These are phyloP conservation scores for Cloeon dipterum DNA, from an alignment of 2,888 invertebrate genomes.

Conservation along the genomic window DNA sequence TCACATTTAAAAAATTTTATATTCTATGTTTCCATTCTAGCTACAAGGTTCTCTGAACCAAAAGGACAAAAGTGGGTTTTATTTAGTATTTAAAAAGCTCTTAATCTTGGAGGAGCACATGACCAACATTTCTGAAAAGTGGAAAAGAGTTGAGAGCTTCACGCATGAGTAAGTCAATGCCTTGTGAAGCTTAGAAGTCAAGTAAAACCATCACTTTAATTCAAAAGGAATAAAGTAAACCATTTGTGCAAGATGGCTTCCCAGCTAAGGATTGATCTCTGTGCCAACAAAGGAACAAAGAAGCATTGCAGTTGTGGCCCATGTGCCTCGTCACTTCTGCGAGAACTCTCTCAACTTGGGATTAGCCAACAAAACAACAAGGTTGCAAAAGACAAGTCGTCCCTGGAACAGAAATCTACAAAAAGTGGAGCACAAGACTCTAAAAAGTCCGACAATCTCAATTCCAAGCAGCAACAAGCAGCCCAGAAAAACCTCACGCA, in stretches of 20 bases:
- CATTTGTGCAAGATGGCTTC: background rate
- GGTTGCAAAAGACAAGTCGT: no score
- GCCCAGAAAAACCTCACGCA: no score
- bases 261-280: background rate
- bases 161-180: constrained; percentile 2
- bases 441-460: no score
- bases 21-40: constrained; percentile 6
- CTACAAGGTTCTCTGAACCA: constrained; percentile 9
- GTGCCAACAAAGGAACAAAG: background rate
- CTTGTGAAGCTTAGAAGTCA: no score
- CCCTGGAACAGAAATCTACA: no score
- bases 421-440: no score
- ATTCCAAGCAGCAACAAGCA: no score
- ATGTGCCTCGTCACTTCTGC: constrained; percentile 11
- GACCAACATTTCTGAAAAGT: constrained; percentile 26
- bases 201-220: no score
- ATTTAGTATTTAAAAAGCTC: constrained; percentile 24
- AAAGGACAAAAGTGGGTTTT: constrained; percentile 16
- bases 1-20: background rate
- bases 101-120: constrained; percentile 32
- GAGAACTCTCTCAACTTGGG: constrained; percentile 8
- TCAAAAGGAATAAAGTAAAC: background rate
- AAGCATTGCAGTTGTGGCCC: constrained; percentile 12
- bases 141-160: constrained; percentile 24
- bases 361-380: no score